These are phyloP conservation scores for Craseonycteris thonglongyai DNA, from an alignment of 2,113 vertebrate genomes.

Conservation along the genomic window DNA sequence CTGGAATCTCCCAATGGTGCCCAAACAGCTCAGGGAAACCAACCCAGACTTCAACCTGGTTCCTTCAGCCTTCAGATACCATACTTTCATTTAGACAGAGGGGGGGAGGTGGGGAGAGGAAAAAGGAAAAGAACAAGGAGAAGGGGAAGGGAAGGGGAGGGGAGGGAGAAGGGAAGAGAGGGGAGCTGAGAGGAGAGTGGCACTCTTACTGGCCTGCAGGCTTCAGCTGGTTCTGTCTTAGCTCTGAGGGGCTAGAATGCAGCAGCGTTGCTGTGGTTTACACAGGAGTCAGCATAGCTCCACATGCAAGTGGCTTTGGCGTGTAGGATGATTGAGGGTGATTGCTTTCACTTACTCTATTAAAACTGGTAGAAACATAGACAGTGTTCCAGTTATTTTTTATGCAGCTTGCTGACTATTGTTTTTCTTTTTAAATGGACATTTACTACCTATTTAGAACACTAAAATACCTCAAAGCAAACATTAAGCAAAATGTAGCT, in stretches of 20 bases:
- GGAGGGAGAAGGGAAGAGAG: neutral
- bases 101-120: neutral
- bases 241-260: neutral
- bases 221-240: accelerated
- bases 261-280: neutral
- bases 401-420: slow-evolving; percentile 44
- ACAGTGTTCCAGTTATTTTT: slow-evolving; percentile 51
- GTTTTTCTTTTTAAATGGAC: slow-evolving; percentile 68
- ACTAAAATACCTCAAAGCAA: slow-evolving; percentile 67
- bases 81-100: neutral
- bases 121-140: accelerated
- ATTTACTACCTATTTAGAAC: slow-evolving; percentile 63
- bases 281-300: neutral
- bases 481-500: slow-evolving; percentile 64
- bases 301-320: neutral
- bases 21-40: neutral
- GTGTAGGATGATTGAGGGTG: neutral
- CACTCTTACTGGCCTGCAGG: accelerated
- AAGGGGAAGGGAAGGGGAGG: too few relatives aligned
- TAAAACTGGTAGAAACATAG: slow-evolving; percentile 29
- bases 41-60: neutral
- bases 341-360: slow-evolving; percentile 46
- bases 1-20: neutral
- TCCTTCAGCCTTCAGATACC: neutral
- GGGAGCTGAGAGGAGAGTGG: too few relatives aligned